Conservation (phyloP, 1,140 invertebrate genomes). For the Dysdera silvatica region DNA sequence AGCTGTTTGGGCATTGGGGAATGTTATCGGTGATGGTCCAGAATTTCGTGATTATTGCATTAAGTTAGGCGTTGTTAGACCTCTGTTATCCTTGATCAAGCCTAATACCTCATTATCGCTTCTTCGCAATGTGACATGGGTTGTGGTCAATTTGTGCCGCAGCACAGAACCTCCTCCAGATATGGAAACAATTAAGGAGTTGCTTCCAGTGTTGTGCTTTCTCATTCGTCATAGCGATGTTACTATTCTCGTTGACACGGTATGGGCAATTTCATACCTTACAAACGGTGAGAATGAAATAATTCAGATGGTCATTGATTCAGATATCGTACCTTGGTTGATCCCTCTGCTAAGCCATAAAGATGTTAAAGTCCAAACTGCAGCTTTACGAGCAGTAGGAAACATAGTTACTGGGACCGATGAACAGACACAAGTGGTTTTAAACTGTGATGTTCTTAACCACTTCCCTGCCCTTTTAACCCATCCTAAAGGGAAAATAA, state of each 20-base stretch:
- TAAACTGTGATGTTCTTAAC: conserved; percentile 83
- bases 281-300: conserved; percentile 98
- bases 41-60: conserved; percentile 86
- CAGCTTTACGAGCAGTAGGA: conserved; percentile 89
- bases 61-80: conserved; percentile 70
- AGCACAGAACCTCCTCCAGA: conserved; percentile 90
- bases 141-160: conserved; percentile 92
- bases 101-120: too few species aligned
- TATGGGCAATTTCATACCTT: conserved; percentile 98
- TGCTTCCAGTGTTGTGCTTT: conserved; percentile 86
- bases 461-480: conserved; percentile 69
- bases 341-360: conserved; percentile 21
- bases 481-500: conserved; percentile 65
- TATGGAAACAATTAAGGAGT: conserved; percentile 74
- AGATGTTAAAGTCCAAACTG: conserved; percentile 72
- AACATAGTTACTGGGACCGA: conserved; percentile 99
- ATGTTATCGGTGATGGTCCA: conserved; percentile 92
- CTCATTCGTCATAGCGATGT: too few species aligned
- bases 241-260: conserved; percentile 97
- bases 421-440: conserved; percentile 92
- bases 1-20: conserved; percentile 92
- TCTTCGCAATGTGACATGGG: conserved; percentile 99
- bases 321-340: too few species aligned
- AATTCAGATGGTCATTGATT: conserved; percentile 61
- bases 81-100: too few species aligned